Base-by-base conservation (phyloP, 2,113 vertebrate species). In the Columba livia region DNA sequence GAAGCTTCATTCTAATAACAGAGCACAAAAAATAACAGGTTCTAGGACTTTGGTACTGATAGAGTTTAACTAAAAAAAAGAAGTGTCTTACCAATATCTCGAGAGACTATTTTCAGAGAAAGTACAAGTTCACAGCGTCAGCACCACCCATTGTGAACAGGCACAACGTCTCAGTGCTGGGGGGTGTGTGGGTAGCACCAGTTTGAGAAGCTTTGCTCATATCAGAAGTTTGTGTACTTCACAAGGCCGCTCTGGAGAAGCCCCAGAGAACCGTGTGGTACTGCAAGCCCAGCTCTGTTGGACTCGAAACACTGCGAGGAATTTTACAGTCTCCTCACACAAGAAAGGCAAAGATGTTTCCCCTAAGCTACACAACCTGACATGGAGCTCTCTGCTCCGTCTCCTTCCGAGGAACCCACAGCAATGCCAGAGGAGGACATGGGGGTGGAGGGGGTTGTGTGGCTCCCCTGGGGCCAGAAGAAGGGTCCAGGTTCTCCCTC, bases 1-100 rank as follows among this genome's bases (percentile, higher is more conserved):
- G 95, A 77, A 87, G 95, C 88, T 94, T 97, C 94, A 64, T 90
- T 83, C 98, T 98, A 97, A 65, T 8, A 93, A 67, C 77, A 96
- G 62, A 94, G 73, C 28, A 96, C 57, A 51, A 83, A 66, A 79
- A 93, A 83, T 93, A 0, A 54, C 56, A 88, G 57, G 69, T 38
- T 83, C 42, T 15, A 28, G 26, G 48, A 69, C 25, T 78, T 74
- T n/a, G 60, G 25, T 60, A 72, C 15, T 64, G 42, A 31, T 6
- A 31, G 31, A 65, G 31, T 32, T 77, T 36, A 77, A 58, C 10
- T 29, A 24, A 70, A 65, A 51, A 51, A 28, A 51, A 62, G 19
- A 15, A 50, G 10, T 7, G 34, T 17, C 32, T 84, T 42, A 2
- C 40, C 54, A 64, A 60, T 6, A 56, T 15, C 13, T 20, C 11